Evolutionary conservation across 2,888 invertebrate species (phyloP).

Genomic region (Andricus quercusramuli): DNA sequence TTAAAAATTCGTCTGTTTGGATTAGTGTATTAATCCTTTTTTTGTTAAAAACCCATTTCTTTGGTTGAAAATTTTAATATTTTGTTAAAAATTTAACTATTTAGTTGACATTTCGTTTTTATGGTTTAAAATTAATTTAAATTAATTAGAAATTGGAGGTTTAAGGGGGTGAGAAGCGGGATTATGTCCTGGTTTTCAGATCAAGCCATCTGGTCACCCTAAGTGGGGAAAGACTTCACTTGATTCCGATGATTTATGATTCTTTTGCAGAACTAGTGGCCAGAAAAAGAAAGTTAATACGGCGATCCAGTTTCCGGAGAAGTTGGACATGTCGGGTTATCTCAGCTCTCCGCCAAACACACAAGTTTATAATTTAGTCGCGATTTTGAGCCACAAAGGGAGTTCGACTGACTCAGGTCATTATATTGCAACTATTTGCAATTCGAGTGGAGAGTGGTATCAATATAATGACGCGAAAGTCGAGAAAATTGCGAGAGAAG

Average conservation of each 20-base stretch:
- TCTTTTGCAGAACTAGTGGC: conserved; percentile 79
- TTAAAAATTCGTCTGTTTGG: no score
- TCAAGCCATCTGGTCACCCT: no score
- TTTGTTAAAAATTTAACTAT: no score
- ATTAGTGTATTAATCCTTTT: no score
- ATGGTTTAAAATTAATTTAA: no score
- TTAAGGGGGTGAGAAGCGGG: no score
- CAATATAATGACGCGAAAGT: conserved; percentile 84
- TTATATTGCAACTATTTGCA: conserved; percentile 80
- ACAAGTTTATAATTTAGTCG: conserved; percentile 81
- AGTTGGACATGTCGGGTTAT: conserved; percentile 81
- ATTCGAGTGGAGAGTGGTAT: conserved; percentile 81
- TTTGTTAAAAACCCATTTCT: no score
- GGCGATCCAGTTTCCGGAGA: conserved; percentile 82
- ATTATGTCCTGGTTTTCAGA: no score
- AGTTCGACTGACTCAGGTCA: conserved; percentile 84
- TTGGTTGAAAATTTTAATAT: no score
- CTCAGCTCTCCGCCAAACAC: conserved; percentile 70
- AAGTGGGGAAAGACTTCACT: no score
- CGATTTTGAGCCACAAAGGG: conserved; percentile 85
- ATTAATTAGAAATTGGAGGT: no score
- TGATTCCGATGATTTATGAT: conserved; percentile 38
- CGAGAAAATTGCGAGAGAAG: conserved; percentile 77
- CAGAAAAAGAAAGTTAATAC: conserved; percentile 83
- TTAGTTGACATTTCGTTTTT: no score